phyloP scores from a whole-genome alignment of 2,888 invertebrate genomes.

The Amiota minor region DNA sequence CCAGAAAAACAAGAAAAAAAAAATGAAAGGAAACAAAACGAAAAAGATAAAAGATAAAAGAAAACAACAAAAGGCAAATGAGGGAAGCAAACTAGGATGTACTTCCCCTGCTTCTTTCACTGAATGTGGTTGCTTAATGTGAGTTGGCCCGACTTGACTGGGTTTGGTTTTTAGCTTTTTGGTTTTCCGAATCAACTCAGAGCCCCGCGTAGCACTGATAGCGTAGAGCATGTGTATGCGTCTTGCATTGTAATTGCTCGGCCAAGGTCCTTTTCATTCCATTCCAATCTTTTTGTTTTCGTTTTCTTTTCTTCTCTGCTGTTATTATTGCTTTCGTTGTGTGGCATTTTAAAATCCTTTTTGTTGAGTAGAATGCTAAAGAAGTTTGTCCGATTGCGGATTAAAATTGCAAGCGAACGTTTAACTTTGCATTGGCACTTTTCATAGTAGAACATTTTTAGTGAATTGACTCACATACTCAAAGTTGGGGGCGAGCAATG shows the following conservation, averaged over 20 bases:
- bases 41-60: background rate
- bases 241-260: conserved; percentile 22
- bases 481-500: background rate
- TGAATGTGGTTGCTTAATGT: no score
- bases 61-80: background rate
- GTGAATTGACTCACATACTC: background rate
- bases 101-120: no score
- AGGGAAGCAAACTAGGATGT: no score
- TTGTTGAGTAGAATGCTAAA: conserved; percentile 12
- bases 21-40: background rate
- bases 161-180: no score
- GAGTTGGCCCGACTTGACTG: no score
- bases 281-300: no score
- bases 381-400: background rate
- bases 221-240: background rate
- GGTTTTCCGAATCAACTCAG: no score
- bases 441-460: background rate
- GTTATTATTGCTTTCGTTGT: background rate
- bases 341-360: conserved; percentile 20
- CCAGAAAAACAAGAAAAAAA: background rate
- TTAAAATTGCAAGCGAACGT: conserved; percentile 8
- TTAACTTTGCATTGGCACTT: background rate
- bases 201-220: no score
- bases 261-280: no score
- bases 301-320: no score